Conservation (phyloP, 2,888 invertebrate species). For the Achlya flavicornis region DNA sequence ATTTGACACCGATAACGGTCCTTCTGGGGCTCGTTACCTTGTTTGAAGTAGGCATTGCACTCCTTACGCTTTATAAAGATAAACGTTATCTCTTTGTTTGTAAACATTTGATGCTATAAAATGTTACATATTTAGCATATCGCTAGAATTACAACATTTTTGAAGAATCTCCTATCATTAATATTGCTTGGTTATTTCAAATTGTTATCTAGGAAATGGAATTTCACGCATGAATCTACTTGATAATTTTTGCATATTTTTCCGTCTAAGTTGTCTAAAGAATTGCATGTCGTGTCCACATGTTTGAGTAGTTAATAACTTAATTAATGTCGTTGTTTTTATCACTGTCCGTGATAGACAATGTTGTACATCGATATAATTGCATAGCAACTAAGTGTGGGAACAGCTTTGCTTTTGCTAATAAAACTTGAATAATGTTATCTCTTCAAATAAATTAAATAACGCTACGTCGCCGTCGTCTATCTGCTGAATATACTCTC, state of each 20-base stretch:
- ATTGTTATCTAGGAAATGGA: neutral
- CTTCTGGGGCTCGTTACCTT: slow-evolving; percentile 1
- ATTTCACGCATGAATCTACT: neutral
- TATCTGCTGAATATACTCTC: neutral
- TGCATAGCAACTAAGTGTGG: neutral
- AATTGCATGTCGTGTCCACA: neutral
- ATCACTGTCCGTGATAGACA: neutral
- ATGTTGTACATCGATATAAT: neutral
- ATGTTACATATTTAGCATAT: slow-evolving; percentile 1
- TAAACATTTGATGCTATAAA: neutral
- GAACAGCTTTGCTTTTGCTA: neutral
- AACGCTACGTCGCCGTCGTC: neutral
- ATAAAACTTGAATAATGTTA: too few relatives aligned
- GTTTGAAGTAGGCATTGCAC: neutral
- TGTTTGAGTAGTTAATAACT: slow-evolving; percentile 2
- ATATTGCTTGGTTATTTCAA: neutral
- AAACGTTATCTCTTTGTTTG: slow-evolving; percentile 2
- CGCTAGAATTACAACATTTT: neutral
- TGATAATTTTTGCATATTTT: neutral
- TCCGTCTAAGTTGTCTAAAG: neutral
- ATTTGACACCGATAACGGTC: slow-evolving; percentile 29
- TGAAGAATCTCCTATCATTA: neutral
- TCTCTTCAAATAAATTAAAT: neutral
- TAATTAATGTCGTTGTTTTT: slow-evolving; percentile 5
- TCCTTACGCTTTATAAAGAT: slow-evolving; percentile 2